Percentiles rank a stretch among this genome's conserved stretches.
Evolutionary conservation across 1,140 invertebrate species (phyloP).

Genomic region (Brachionus paranguensis): DNA sequence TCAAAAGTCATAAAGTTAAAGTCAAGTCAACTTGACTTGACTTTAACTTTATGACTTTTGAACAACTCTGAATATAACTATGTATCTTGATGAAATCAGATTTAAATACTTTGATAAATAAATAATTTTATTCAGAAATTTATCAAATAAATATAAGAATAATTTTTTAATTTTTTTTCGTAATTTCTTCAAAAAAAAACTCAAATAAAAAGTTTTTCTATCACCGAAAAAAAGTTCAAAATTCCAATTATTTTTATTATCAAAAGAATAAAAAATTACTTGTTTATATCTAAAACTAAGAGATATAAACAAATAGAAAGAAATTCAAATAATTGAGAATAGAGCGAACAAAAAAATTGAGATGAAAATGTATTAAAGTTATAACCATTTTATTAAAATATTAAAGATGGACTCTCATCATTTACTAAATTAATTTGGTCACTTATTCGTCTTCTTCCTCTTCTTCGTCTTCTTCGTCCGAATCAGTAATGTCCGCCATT

Average conservation of each 20-base stretch:
- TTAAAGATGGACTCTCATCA: neutral
- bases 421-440: neutral
- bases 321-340: neutral
- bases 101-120: no score
- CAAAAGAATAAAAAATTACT: neutral
- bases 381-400: neutral
- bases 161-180: no score
- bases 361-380: neutral
- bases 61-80: no score
- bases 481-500: neutral
- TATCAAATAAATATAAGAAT: no score
- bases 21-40: no score
- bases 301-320: neutral
- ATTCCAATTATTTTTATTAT: neutral
- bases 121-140: no score
- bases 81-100: no score
- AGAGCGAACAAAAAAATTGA: neutral
- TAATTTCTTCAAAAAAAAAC: no score
- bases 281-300: neutral
- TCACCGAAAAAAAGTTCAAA: neutral
- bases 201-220: no score
- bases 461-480: slow-evolving; percentile 31
- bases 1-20: no score
- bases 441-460: slow-evolving; percentile 24
- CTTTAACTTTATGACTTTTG: no score